Evolutionary conservation across 2,113 vertebrate genomes (phyloP), one percentile per base, ranked within the genome.

Genomic region (Lepus timidus): DNA sequence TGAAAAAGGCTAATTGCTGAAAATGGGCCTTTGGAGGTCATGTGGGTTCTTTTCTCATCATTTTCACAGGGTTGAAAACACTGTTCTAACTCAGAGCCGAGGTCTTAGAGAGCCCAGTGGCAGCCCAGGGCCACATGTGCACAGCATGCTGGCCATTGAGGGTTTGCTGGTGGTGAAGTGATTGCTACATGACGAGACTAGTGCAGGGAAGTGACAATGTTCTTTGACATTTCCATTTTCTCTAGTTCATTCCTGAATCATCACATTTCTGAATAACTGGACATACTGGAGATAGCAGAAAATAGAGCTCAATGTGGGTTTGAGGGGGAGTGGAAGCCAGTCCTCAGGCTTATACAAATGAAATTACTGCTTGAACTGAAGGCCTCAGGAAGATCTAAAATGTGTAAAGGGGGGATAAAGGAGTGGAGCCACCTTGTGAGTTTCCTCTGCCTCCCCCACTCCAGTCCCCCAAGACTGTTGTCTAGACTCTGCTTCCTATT

Each of bases 211-310:
- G 68, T 75, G 74, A 33, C 51, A 52, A 16, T 27, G 17, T 51
- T 55, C 23, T 82, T 62, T 58, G 44, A 16, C 44, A 55, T 51
- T 95, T 89, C 89, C 55, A 19, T 92, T 87, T 88, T 65, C 36
- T 86, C 75, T 58, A 52, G 75, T 90, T 92, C 14, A 23, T 95
- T 93, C 95, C 90, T 93, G 55, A 94, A 65, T 80, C 12, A 65
- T 88, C 81, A 74, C 22, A 51, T 71, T 55, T 76, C 23, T 81
- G 52, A 89, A 68, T 78, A 81, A 68, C 82, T 91, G 64, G 78
- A 31, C 1, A 31, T 80, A n/a, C 49, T 51, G 8, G 36, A 16
- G 25, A 7, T 10, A 67, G 65, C 55, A 93, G 82, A 90, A 76
- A 73, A 90, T 3, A 78, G 70, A 91, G 75, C 39, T 39, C 31